Base-by-base conservation (phyloP, 2,113 vertebrate genomes). In the Pitta sordida region DNA sequence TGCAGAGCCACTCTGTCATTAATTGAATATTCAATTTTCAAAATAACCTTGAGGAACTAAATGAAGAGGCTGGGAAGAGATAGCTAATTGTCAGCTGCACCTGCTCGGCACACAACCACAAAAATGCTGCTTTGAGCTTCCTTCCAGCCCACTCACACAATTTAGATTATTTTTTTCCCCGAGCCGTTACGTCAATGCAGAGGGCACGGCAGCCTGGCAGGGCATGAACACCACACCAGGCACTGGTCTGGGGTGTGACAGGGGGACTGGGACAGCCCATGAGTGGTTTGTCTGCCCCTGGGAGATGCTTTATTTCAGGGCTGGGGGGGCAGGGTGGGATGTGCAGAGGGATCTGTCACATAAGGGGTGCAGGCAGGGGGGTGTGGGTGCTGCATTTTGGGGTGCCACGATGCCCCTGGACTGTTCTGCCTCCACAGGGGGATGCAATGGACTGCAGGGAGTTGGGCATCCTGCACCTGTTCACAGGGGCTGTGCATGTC, bases 21-120 rank as follows among this genome's bases (percentile, higher is more conserved):
- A 94, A 95, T 93, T 95, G 94, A 96, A 94, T 94, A 96, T 95
- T 97, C 96, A 90, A 86, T 94, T 89, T 96, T 93, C 83, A 91
- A 94, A 96, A 95, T 94, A 96, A 96, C 96, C 97, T 96, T 97
- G 96, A 96, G 91, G 94, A 96, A 93, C 95, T 95, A 90, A 95
- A 95, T 95, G 92, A 93, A 96, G 97, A 94, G 95, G 88, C 88
- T 92, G 90, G 84, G 63, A 97, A 95, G 90, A 94, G 94, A 87
- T 48, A 95, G 94, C 90, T 97, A 96, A 96, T 96, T 96, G 95
- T 93, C 92, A 91, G 94, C 96, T 93, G 94, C 95, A 95, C 95
- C 95, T 96, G 95, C 95, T 96, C 69, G 0, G 81, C 92, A 62
- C 91, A 68, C 79, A 79, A 83, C 71, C 85, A 84, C 81, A 62